phyloP scores from a whole-genome alignment of 1,140 invertebrate genomes.

The Trichonephila clavipes region DNA sequence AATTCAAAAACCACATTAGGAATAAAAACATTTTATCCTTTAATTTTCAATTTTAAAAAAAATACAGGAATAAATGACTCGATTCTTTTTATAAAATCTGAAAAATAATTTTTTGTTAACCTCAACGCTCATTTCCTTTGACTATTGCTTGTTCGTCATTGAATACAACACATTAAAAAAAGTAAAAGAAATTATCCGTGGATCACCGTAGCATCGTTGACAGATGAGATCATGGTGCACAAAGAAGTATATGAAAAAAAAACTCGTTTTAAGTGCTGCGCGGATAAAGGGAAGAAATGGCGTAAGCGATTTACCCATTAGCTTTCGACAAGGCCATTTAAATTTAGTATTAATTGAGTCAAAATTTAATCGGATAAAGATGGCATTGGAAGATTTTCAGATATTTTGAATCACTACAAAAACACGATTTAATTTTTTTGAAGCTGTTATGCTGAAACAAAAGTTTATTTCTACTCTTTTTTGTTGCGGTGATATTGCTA shows the following conservation, averaged over 20 bases:
- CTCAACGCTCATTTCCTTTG: too few relatives aligned
- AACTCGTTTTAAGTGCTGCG: neutral
- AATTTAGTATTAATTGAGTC: neutral
- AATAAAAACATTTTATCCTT: too few relatives aligned
- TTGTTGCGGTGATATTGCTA: too few relatives aligned
- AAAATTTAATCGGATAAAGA: neutral
- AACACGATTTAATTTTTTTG: too few relatives aligned
- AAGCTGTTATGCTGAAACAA: too few relatives aligned
- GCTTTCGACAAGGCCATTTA: neutral
- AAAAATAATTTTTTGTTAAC: too few relatives aligned
- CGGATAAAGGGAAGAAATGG: neutral
- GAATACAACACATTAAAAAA: neutral
- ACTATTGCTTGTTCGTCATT: neutral
- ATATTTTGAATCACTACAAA: neutral
- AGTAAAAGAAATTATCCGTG: neutral
- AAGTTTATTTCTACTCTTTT: too few relatives aligned
- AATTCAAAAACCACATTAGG: too few relatives aligned
- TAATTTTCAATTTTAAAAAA: too few relatives aligned
- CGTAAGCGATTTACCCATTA: neutral
- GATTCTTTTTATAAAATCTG: too few relatives aligned
- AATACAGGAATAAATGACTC: too few relatives aligned
- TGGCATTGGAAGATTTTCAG: neutral
- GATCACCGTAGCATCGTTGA: neutral
- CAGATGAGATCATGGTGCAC: neutral
- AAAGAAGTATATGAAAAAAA: neutral